Evolutionary conservation across 1,140 invertebrate genomes (phyloP), one percentile per base, ranked within the genome.

Genomic region (Drepana arcuata): DNA sequence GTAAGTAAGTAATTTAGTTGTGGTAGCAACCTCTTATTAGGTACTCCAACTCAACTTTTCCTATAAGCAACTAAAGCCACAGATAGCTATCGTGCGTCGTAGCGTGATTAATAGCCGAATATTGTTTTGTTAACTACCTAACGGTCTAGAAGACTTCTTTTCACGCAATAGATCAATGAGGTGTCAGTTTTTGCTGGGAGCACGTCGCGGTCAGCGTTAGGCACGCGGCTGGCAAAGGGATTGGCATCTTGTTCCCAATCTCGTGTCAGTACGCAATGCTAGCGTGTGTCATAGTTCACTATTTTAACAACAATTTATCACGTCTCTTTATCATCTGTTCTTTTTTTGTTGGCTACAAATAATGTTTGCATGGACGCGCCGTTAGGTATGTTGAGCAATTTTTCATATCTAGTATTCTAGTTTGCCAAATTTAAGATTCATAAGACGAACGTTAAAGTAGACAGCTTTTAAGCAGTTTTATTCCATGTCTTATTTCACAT

Each of bases 161-260:
- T 59, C 53, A 58, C 45, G 48, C 69, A 51, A 73, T 70, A 70
- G 63, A 70, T 73, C 69, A 73, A 73, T 73, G 57, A 58, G 50
- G 60, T 51, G 66, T 70, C 69, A 66, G 40, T 66, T 70, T 73
- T 72, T 68, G 55, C 60, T 40, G 33, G 31, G 38, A 18, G n/a
- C n/a, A n/a, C n/a, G n/a, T n/a, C n/a, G n/a, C 25, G 14, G 37
- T 27, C 32, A 36, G 34, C 31, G 11, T 30, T 24, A 15, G 16
- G 33, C 27, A 37, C 24, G 31, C 42, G 46, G 23, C 23, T n/a
- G n/a, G n/a, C n/a, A n/a, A n/a, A 42, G 24, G 16, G 46, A 35
- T 43, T 39, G 47, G 51, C 52, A 57, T 63, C 48, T 54, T 48
- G 40, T 56, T 47, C 40, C 5, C 14, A 18, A 21, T 34, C 40